Conservation (phyloP, 2,113 vertebrate genomes). For the Chionomys nivalis region DNA sequence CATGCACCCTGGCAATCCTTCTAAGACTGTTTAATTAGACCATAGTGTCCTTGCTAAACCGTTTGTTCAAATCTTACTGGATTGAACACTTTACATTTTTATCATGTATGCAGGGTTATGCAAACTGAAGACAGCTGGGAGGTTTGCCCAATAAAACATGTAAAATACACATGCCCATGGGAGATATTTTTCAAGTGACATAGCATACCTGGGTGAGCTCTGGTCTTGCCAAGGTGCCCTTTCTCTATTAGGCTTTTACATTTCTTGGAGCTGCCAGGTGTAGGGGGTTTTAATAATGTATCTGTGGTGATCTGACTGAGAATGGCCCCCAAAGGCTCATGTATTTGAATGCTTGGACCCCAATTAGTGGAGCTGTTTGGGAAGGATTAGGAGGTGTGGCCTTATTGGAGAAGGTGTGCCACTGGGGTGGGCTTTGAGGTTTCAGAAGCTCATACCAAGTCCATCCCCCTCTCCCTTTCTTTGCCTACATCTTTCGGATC, state of each 20-base stretch:
- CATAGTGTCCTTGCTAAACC: background rate
- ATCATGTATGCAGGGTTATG: background rate
- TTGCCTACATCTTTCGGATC: background rate
- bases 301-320: background rate
- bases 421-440: background rate
- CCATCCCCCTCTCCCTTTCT: background rate
- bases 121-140: background rate
- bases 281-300: background rate
- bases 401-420: background rate
- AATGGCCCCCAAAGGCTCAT: background rate
- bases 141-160: background rate
- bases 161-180: background rate
- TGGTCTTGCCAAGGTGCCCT: background rate
- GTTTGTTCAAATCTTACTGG: background rate
- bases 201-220: background rate
- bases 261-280: background rate
- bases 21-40: background rate
- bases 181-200: background rate
- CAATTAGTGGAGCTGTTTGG: background rate
- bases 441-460: background rate
- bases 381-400: background rate
- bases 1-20: background rate
- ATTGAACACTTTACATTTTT: background rate
- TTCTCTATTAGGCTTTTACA: background rate
- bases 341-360: background rate